Conservation (phyloP, 2,113 vertebrate genomes). For the Columba janthina region DNA sequence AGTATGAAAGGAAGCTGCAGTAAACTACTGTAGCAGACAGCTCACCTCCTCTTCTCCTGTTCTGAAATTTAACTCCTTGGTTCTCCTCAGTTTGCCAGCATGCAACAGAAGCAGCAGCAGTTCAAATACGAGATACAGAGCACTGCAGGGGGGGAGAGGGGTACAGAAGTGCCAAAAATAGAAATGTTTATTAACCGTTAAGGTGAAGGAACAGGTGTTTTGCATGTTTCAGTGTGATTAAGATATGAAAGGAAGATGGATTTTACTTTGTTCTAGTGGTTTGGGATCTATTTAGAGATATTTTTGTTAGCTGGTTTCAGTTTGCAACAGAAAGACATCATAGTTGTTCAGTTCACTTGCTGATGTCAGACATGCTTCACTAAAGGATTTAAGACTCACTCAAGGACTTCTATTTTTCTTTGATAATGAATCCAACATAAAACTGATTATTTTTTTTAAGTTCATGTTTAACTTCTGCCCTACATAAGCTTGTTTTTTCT, state of each 20-base stretch:
- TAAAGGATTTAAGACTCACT: constrained; percentile 26
- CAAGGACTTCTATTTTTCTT: constrained; percentile 23
- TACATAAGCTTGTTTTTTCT: neutral
- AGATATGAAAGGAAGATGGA: neutral
- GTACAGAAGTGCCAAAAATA: constrained; percentile 50
- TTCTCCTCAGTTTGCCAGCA: constrained; percentile 45
- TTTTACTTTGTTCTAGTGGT: neutral
- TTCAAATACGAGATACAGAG: neutral
- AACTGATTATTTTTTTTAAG: neutral
- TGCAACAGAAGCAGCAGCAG: constrained; percentile 34
- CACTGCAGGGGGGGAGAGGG: constrained; percentile 43
- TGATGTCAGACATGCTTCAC: constrained; percentile 25
- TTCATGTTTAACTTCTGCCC: neutral
- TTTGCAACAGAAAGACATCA: neutral
- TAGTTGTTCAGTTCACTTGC: constrained; percentile 21
- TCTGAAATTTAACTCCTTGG: constrained; percentile 66
- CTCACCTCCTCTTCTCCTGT: constrained; percentile 71
- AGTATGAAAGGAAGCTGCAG: constrained; percentile 73
- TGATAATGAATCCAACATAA: neutral
- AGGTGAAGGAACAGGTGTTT: constrained; percentile 61
- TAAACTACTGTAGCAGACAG: constrained; percentile 63
- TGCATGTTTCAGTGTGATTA: neutral
- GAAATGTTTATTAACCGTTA: constrained; percentile 33
- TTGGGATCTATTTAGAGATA: neutral
- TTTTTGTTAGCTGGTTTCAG: constrained; percentile 39